Evolutionary conservation across 2,113 vertebrate genomes (phyloP).

Genomic region (Larimichthys polyactis): DNA sequence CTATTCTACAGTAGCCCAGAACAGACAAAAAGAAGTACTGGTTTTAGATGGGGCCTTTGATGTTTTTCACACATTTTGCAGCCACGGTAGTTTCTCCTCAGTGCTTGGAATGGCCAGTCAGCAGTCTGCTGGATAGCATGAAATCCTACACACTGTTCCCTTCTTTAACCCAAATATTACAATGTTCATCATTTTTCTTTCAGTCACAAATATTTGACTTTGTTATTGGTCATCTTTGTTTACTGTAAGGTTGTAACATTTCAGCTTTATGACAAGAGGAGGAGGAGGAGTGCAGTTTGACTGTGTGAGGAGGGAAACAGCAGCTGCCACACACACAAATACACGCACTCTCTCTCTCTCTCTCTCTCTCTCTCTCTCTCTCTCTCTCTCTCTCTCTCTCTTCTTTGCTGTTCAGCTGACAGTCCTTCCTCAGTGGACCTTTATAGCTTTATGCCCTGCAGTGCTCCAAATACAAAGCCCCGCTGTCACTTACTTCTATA

Average conservation of each 20-base stretch:
- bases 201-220: too few species aligned
- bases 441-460: conserved; percentile 30
- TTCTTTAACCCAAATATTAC: too few species aligned
- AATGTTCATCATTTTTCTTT: neutral
- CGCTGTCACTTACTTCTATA: conserved; percentile 50
- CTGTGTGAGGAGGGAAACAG: neutral
- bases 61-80: too few species aligned
- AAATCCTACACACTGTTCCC: too few species aligned
- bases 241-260: neutral
- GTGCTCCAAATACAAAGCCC: conserved; percentile 25
- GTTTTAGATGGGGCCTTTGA: too few species aligned
- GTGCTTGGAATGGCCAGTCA: too few species aligned
- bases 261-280: neutral
- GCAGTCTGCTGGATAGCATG: too few species aligned
- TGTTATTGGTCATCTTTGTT: neutral
- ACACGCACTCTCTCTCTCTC: neutral
- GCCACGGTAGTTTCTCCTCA: too few species aligned
- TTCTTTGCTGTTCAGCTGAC: conserved; percentile 20
- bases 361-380: too few species aligned
- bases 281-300: conserved; percentile 11
- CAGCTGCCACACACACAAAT: conserved; percentile 24
- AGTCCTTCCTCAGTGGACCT: conserved; percentile 25
- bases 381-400: too few species aligned
- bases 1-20: too few species aligned
- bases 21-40: too few species aligned